These are phyloP conservation scores for Mus minutoides DNA, from an alignment of 2,797 vertebrate genomes.

Conservation along the genomic window DNA sequence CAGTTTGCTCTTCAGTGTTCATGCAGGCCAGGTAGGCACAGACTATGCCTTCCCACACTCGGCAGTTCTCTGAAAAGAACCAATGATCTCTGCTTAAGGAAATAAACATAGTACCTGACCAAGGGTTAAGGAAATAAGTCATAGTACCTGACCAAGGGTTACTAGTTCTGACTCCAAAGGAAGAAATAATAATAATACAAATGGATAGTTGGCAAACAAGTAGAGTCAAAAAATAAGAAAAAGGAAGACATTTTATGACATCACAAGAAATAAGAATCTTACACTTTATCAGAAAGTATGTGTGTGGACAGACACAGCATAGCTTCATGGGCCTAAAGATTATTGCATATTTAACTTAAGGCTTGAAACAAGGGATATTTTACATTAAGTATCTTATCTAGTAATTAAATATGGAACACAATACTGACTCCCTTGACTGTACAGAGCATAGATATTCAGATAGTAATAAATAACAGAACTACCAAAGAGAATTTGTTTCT, in stretches of 20 bases:
- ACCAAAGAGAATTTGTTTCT: not conserved
- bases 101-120: constrained; percentile 66
- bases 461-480: not conserved
- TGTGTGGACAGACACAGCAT: not conserved
- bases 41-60: not conserved
- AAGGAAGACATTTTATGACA: not conserved
- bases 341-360: not conserved
- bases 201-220: constrained; percentile 26
- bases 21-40: not conserved
- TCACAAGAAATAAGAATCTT: not conserved
- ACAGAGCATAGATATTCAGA: not conserved
- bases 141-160: constrained; percentile 39
- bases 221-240: not conserved
- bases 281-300: not conserved
- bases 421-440: not conserved
- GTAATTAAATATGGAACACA: not conserved
- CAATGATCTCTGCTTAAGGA: constrained; percentile 63
- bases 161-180: constrained; percentile 27
- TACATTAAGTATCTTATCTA: not conserved
- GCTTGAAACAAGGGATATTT: not conserved
- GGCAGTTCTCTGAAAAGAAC: constrained; percentile 37
- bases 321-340: not conserved
- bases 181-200: constrained; percentile 45
- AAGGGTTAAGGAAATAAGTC: constrained; percentile 72
- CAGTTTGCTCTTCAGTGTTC: not conserved